phyloP scores from a whole-genome alignment of 2,888 invertebrate genomes.

The Lasioglossum villosulum region DNA sequence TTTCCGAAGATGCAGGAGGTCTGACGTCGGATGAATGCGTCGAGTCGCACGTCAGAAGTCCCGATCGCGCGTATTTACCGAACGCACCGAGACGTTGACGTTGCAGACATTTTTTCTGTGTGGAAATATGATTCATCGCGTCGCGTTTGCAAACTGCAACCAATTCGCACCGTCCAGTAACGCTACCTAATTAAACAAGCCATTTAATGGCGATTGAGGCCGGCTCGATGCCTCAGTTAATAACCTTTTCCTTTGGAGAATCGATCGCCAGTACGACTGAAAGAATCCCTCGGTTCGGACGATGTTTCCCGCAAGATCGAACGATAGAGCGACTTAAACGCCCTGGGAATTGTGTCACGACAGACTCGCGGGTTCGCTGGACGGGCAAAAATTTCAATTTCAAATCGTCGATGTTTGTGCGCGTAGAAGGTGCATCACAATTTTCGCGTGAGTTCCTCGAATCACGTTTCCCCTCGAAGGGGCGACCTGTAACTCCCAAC shows the following conservation, averaged over 20 bases:
- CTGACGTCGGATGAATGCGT: constrained; percentile 33
- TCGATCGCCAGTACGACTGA: not conserved
- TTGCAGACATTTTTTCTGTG: not conserved
- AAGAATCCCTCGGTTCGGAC: not conserved
- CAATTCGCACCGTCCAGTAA: no score
- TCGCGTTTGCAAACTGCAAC: not conserved
- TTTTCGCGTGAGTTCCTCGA: not conserved
- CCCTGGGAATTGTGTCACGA: not conserved
- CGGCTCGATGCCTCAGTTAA: not conserved
- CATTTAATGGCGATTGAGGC: no score
- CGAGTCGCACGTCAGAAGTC: constrained; percentile 26
- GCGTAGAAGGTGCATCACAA: not conserved
- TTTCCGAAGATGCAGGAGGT: not conserved
- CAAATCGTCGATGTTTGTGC: not conserved
- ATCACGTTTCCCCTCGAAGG: not conserved
- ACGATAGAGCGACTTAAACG: not conserved
- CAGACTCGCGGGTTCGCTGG: not conserved
- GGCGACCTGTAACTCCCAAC: not conserved
- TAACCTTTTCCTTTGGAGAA: not conserved
- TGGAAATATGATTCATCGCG: not conserved
- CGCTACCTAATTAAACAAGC: not conserved
- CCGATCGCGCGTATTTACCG: constrained; percentile 45
- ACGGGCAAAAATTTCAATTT: constrained; percentile 22
- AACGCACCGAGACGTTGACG: constrained; percentile 28
- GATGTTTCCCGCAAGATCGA: not conserved